Conservation (phyloP, 2,888 invertebrate genomes). For the Andrena haemorrhoa region DNA sequence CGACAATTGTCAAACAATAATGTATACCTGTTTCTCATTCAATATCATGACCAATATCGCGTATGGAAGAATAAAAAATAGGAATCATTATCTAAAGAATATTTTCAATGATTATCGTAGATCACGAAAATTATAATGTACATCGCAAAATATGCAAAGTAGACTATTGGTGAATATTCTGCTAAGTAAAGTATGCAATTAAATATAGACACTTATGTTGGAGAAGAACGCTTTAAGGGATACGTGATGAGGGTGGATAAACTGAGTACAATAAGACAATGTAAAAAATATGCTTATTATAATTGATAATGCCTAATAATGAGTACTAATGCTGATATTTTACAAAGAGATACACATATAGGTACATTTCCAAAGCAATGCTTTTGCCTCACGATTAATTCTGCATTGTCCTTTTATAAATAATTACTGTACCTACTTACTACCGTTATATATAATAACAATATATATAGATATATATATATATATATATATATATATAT, state of each 20-base stretch:
- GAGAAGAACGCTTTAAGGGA: slow-evolving; percentile 45
- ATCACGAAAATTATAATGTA: background rate
- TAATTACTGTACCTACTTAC: slow-evolving; percentile 71
- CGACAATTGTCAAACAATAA: background rate
- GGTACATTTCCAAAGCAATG: slow-evolving; percentile 78
- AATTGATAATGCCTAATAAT: slow-evolving; percentile 82
- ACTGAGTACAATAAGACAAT: slow-evolving; percentile 81
- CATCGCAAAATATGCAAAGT: slow-evolving; percentile 18
- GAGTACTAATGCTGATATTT: slow-evolving; percentile 82
- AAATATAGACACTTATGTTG: slow-evolving; percentile 42
- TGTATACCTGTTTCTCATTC: slow-evolving; percentile 2
- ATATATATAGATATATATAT: slow-evolving; percentile 24
- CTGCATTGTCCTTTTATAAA: slow-evolving; percentile 73
- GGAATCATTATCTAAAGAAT: no score
- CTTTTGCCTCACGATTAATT: slow-evolving; percentile 70
- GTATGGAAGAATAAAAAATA: background rate
- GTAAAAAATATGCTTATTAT: slow-evolving; percentile 84
- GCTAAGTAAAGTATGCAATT: slow-evolving; percentile 29
- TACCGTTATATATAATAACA: slow-evolving; percentile 74
- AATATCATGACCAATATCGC: background rate
- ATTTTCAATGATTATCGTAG: slow-evolving; percentile 1
- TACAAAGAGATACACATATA: slow-evolving; percentile 82
- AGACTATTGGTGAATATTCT: slow-evolving; percentile 43
- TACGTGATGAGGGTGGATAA: slow-evolving; percentile 71
- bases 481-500: slow-evolving; percentile 28